Base-by-base conservation (phyloP, 2,797 vertebrate genomes). In the Etheostoma perlongum region DNA sequence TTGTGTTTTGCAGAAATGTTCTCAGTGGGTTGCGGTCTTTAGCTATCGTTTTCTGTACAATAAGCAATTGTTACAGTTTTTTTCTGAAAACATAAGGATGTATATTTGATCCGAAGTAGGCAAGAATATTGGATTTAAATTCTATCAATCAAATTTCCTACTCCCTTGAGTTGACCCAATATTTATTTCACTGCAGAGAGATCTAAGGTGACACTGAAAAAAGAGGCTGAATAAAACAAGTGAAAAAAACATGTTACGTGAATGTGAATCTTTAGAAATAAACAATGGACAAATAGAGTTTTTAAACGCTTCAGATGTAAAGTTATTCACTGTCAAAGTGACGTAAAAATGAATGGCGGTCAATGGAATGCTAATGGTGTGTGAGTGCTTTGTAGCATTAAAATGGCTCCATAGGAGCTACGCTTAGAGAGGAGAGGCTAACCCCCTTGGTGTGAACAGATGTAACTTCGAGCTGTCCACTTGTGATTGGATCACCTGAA, bases 211-310 rank as follows among this genome's bases (percentile, higher is more conserved):
- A 46, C 9, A 36, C 42, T 47, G 25, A 18, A 25, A 72, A 33
- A 60, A 47, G 23, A 2, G n/a, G 7, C 13, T 42, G 16, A 67
- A 63, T 52, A 46, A 64, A 64, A 63, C 36, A 36, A 13, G 27
- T 25, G 40, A 36, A 48, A 70, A 23, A 75, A 74, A 54, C 47
- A 51, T 57, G 19, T 81, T 82, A 77, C 40, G 15, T 74, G 85
- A 83, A 27, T 40, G 30, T 30, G 30, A 6, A 6, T 6, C 30
- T 30, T 5, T 30, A 30, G 30, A 27, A 27, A 4, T 27, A 27
- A 27, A 30, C 30, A 30, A 30, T 30, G 30, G 5, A 30, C 5
- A 30, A 30, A 30, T 30, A 30, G 30, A 30, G 30, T 30, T 5
- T 30, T 30, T 30, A 30, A 30, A 30, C 5, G 30, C 30, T 30